Evolutionary conservation across 2,113 vertebrate species (phyloP).

Genomic region (Peromyscus polionotus): DNA sequence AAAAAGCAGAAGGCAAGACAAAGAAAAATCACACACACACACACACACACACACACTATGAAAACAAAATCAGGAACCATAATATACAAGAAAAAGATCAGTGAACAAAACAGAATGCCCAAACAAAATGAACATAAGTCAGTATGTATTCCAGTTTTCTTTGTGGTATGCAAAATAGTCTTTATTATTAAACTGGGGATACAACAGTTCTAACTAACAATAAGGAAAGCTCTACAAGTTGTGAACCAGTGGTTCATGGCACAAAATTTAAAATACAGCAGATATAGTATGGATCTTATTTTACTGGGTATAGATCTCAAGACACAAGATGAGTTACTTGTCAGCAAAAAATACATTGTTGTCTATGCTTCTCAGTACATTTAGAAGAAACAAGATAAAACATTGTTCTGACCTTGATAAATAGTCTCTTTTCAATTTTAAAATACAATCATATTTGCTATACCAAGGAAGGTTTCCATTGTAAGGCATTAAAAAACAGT

Average conservation of each 20-base stretch:
- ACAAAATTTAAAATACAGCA: background rate
- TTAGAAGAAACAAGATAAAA: background rate
- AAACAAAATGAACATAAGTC: background rate
- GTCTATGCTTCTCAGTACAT: background rate
- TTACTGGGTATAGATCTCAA: background rate
- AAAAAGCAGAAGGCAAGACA: background rate
- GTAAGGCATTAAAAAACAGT: conserved; percentile 6
- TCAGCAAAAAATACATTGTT: background rate
- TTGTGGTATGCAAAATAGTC: background rate
- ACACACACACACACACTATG: too few species aligned
- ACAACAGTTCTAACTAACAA: background rate
- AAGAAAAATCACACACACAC: background rate
- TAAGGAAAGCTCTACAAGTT: background rate
- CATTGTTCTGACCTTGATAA: background rate
- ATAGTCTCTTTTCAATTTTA: conserved; percentile 12
- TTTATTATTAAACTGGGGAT: background rate
- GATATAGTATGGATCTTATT: background rate
- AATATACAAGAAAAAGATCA: background rate
- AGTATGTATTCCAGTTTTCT: background rate
- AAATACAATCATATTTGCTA: conserved; percentile 26
- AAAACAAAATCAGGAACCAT: background rate
- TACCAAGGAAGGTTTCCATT: conserved; percentile 31
- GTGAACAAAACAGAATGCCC: background rate
- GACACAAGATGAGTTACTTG: background rate
- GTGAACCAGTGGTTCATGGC: background rate